Evolutionary conservation across 2,797 vertebrate species (phyloP).

Genomic region (Rhynchonycteris naso): DNA sequence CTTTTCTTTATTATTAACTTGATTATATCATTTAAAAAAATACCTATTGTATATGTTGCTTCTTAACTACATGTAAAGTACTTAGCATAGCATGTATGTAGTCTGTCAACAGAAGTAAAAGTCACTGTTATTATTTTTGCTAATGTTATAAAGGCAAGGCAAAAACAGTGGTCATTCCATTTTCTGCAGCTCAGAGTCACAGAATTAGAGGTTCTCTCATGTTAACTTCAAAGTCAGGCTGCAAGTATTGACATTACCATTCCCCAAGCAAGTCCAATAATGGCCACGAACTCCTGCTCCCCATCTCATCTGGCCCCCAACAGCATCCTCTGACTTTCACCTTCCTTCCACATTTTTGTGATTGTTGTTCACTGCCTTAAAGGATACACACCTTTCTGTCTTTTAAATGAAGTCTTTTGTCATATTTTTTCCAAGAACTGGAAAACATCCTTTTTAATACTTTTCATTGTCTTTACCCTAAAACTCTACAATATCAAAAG

Average conservation of each 20-base stretch:
- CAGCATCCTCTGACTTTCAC: neutral
- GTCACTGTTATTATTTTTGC: neutral
- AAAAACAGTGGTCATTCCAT: neutral
- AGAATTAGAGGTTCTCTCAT: slow-evolving; percentile 6
- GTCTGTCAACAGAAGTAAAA: neutral
- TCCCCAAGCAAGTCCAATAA: neutral
- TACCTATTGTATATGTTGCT: neutral
- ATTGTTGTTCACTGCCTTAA: neutral
- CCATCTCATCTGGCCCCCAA: neutral
- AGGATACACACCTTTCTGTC: neutral
- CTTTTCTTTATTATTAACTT: neutral
- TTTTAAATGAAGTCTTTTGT: slow-evolving; percentile 24
- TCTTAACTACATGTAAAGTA: neutral
- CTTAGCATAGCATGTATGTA: neutral
- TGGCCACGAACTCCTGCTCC: neutral
- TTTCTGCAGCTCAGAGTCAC: neutral
- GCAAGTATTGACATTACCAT: neutral
- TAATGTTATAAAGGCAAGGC: neutral
- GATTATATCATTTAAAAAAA: neutral
- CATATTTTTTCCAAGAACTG: neutral
- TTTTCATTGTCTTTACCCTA: neutral
- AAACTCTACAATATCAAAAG: neutral
- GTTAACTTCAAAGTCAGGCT: neutral
- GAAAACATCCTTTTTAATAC: neutral
- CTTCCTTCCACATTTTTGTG: neutral